Conservation (phyloP, 2,888 invertebrate species). For the Ornithoptera priamus region DNA sequence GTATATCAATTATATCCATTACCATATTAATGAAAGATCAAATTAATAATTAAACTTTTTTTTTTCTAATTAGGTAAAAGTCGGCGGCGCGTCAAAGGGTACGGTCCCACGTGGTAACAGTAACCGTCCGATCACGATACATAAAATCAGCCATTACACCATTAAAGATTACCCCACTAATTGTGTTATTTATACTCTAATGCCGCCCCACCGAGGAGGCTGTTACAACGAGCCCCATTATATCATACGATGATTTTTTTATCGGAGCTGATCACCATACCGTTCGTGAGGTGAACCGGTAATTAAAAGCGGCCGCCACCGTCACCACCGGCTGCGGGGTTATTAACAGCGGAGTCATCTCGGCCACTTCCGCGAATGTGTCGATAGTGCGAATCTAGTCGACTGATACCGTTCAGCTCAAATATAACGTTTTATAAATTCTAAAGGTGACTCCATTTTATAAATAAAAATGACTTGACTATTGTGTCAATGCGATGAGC, state of each 20-base stretch:
- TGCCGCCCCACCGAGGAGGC: conserved; percentile 19
- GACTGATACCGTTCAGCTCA: conserved; percentile 1
- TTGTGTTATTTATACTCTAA: conserved; percentile 44
- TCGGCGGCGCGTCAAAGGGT: conserved; percentile 48
- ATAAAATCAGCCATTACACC: conserved; percentile 35
- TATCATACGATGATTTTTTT: conserved; percentile 18
- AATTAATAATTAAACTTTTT: conserved; percentile 51
- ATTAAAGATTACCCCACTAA: conserved; percentile 41
- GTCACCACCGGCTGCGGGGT: not conserved
- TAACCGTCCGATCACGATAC: conserved; percentile 22
- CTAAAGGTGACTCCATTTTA: too few species aligned
- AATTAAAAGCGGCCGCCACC: conserved; percentile 13
- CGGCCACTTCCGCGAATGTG: conserved; percentile 13
- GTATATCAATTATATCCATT: conserved; percentile 55
- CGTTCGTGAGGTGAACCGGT: conserved; percentile 9
- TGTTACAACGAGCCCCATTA: conserved; percentile 17
- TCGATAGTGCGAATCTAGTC: conserved; percentile 1
- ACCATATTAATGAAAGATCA: conserved; percentile 52
- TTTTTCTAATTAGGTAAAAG: conserved; percentile 60
- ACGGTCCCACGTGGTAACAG: conserved; percentile 24
- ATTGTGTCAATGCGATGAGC: too few species aligned
- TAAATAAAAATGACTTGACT: too few species aligned
- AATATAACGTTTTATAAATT: too few species aligned
- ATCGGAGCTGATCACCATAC: conserved; percentile 16
- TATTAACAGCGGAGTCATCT: conserved; percentile 12